These are phyloP conservation scores for Nemapogon koenigi DNA, from an alignment of 2,888 invertebrate species.

Conservation along the genomic window DNA sequence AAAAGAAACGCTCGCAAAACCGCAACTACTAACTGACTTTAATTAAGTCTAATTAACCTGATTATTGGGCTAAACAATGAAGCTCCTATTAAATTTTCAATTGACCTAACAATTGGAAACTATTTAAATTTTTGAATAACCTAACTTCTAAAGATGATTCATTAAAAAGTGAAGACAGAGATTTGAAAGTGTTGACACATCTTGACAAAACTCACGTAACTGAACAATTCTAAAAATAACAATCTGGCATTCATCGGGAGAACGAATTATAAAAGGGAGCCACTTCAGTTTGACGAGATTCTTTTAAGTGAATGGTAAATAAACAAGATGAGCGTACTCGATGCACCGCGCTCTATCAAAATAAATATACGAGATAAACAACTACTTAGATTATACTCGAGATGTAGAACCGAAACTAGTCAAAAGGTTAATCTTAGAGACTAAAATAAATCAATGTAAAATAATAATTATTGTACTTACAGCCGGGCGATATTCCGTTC, in stretches of 20 bases:
- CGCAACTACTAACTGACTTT: constrained; percentile 33
- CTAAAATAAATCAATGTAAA: constrained; percentile 12
- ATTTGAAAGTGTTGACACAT: constrained; percentile 30
- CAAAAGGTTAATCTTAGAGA: no score
- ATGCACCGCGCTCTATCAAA: constrained; percentile 28
- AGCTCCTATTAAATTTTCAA: no score
- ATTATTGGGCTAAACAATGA: constrained; percentile 29
- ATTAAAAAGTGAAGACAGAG: constrained; percentile 4
- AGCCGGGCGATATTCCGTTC: constrained; percentile 85
- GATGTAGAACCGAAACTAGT: background rate
- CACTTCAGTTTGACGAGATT: background rate
- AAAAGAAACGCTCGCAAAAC: constrained; percentile 37
- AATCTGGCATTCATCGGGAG: constrained; percentile 10
- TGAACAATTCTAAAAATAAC: constrained; percentile 37
- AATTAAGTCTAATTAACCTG: constrained; percentile 40
- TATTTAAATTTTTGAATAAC: no score
- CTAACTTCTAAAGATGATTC: no score
- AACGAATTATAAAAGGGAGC: constrained; percentile 4
- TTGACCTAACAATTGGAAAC: no score
- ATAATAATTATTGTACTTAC: constrained; percentile 67
- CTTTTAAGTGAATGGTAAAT: background rate
- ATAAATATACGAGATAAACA: constrained; percentile 24
- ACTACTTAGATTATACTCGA: background rate
- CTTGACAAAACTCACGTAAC: constrained; percentile 24
- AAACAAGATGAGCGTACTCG: constrained; percentile 23